Base-by-base conservation (phyloP, 1,140 invertebrate genomes). In the Lerema accius region DNA sequence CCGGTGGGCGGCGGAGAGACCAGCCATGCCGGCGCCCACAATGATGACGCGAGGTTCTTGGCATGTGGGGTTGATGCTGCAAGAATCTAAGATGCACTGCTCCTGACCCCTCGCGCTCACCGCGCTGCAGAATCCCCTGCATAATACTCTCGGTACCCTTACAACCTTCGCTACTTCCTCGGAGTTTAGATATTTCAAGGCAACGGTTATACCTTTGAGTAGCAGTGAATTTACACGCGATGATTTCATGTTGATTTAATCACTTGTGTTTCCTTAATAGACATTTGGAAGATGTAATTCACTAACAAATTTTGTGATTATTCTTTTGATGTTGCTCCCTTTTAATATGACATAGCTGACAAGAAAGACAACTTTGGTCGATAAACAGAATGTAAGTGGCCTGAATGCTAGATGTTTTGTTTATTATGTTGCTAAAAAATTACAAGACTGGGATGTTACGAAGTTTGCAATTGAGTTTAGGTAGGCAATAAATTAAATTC, bases 21-120 rank as follows among this genome's bases (percentile, higher is more conserved):
- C 95, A 0, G 95, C 94, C 69, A 96, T 94, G n/a, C 95, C 95
- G 4, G 94, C 95, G 0, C 95, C 95, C 11, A 96, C 87, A 10
- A 96, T 95, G 0, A 96, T 93, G 0, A 96, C 92, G 0, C 90
- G 92, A n/a, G 94, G 94, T 73, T 94, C 93, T 28, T 91, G 88
- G 55, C 91, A 92, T 67, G 88, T 91, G 3, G 93, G 92, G 72
- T 92, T 92, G 59, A 94, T 78, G 65, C 78, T 81, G 64, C 87
- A 86, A 4, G 87, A 85, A 60, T 90, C 87, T 35, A 89, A 50
- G 32, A 90, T 85, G 50, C 87, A 90, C 58, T 84, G 73, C 53
- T 87, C 75, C 37, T 80, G 67, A 5, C 71, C 77, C 9, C 71
- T 15, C n/a, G 69, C 49, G 37, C 73, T 82, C 1, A 86, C 69